phyloP scores from a whole-genome alignment of 2,113 vertebrate genomes.

The Dasypus novemcinctus region DNA sequence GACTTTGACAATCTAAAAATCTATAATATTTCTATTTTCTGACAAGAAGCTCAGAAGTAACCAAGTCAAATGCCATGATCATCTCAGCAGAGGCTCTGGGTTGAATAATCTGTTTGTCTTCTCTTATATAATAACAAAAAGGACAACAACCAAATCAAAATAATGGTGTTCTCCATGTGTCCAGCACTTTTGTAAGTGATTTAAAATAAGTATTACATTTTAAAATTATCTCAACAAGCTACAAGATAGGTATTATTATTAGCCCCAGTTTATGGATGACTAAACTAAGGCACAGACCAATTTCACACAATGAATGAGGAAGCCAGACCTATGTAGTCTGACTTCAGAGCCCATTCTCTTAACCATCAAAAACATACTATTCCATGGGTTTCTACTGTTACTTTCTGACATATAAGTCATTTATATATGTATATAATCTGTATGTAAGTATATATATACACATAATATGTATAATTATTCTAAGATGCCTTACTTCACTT shows the following conservation, averaged over 20 bases:
- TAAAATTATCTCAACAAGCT: not conserved
- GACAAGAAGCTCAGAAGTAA: not conserved
- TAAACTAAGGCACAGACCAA: not conserved
- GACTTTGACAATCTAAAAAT: not conserved
- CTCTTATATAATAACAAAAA: not conserved
- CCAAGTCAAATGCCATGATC: not conserved
- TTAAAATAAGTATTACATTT: not conserved
- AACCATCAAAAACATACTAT: not conserved
- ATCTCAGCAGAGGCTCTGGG: not conserved
- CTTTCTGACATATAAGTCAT: no score
- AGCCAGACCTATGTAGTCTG: not conserved
- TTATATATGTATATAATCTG: rapidly evolving
- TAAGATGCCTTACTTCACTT: not conserved
- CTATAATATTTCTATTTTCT: not conserved
- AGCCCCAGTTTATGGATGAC: not conserved
- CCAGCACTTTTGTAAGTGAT: not conserved
- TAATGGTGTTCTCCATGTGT: not conserved
- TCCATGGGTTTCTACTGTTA: not conserved
- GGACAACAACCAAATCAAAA: not conserved
- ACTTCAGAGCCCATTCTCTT: not conserved
- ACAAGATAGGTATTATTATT: not conserved
- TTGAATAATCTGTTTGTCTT: not conserved
- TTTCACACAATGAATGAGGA: not conserved
- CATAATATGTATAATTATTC: not conserved
- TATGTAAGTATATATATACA: not conserved